Evolutionary conservation across 2,888 invertebrate species (phyloP), one percentile per base, ranked within the genome.

Genomic region (Philopedon plagiatum): DNA sequence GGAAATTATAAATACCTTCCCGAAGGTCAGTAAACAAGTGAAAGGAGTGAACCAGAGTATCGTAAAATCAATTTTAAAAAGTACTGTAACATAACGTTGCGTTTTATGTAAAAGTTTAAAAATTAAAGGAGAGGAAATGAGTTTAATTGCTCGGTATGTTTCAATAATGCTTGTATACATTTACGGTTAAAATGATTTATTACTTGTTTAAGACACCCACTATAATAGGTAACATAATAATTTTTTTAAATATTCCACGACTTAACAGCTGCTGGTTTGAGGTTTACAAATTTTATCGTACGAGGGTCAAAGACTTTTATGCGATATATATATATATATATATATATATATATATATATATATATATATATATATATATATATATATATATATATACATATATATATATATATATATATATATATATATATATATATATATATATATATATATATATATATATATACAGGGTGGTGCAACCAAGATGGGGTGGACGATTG

Each of bases 11-110:
- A 78, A 78, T 76, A 74, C 74, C 73, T 75, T 57, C 66, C 64
- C 73, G 79, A 80, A 80, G 80, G 80, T 78, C 79, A 72, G 41
- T 46, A 73, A 71, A 69, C 64, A 60, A 76, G 80, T 79, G 80
- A 80, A 80, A 80, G 80, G 79, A 80, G 69, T 75, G 71, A 73
- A 71, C 76, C 51, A 71, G 69, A 65, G 63, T 74, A 75, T 65
- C 65, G 65, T 54, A 54, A 71, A 71, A 65, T 71, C 64, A 49
- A 64, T 65, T 65, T 62, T 54, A 64, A 69, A 69, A 54, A 58
- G 51, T 54, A 58, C 46, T 57, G 34, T 56, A 41, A 65, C 65
- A 56, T 57, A 26, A 54, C 18, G 57, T 44, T 66, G 65, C 46
- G 34, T 60, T 26, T 64, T 15, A 23, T 21, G 13, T 34, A 58